A percentile compares a stretch with the other conserved stretches of the same genome.
phyloP scores from a whole-genome alignment of 2,888 invertebrate species.

The Plebejus anna region DNA sequence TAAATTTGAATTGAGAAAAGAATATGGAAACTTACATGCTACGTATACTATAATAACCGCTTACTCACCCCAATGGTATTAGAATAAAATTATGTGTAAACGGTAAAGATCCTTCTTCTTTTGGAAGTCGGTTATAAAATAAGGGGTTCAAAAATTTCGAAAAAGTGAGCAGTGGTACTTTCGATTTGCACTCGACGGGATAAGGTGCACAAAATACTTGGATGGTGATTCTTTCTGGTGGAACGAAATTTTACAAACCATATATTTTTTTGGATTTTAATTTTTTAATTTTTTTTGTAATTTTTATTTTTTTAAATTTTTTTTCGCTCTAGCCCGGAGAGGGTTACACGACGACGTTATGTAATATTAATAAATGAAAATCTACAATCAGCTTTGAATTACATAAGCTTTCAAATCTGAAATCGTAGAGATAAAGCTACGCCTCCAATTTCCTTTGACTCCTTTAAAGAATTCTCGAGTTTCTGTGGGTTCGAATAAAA shows the following conservation, averaged over 20 bases:
- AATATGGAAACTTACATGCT: slow-evolving; percentile 19
- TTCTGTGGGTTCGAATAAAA: neutral
- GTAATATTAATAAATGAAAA: slow-evolving; percentile 54
- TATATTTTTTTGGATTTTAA: slow-evolving; percentile 41
- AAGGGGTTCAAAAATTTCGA: slow-evolving; percentile 27
- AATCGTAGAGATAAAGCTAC: slow-evolving; percentile 51
- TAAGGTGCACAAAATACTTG: slow-evolving; percentile 21
- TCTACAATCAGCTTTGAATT: slow-evolving; percentile 58
- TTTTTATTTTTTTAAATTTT: slow-evolving; percentile 44
- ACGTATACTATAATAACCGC: slow-evolving; percentile 9
- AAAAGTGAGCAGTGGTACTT: slow-evolving; percentile 25
- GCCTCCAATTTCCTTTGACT: slow-evolving; percentile 44
- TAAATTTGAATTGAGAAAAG: slow-evolving; percentile 10
- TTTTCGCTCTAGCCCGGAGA: slow-evolving; percentile 68
- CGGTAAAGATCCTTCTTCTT: slow-evolving; percentile 21
- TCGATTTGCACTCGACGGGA: slow-evolving; percentile 22
- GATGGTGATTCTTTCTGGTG: slow-evolving; percentile 29
- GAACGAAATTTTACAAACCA: slow-evolving; percentile 49
- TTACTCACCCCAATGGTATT: neutral
- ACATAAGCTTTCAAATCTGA: slow-evolving; percentile 54
- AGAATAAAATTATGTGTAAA: slow-evolving; percentile 13
- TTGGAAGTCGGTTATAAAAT: slow-evolving; percentile 12
- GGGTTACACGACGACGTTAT: slow-evolving; percentile 71
- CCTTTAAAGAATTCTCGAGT: slow-evolving; percentile 9
- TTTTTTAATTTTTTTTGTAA: slow-evolving; percentile 46